These are phyloP conservation scores for Steinernema khuongi DNA, from an alignment of 1,140 invertebrate species.

Conservation along the genomic window DNA sequence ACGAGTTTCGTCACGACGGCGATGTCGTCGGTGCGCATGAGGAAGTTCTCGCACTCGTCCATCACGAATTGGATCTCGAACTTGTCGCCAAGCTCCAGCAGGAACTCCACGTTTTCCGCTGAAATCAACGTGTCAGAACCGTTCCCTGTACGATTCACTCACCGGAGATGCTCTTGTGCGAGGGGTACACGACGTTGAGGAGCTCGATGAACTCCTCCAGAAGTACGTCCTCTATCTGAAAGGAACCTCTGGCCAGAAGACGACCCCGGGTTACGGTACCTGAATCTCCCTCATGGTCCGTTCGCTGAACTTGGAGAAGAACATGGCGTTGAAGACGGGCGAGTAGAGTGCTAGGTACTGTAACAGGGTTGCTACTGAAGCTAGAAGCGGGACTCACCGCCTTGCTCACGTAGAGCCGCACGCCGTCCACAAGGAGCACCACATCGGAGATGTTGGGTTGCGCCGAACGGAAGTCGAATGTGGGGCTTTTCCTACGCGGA, in stretches of 20 bases:
- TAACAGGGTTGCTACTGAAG: constrained; percentile 22
- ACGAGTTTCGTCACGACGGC: constrained; percentile 41
- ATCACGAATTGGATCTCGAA: constrained; percentile 52
- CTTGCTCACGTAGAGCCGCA: constrained; percentile 45
- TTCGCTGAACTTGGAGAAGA: constrained; percentile 44
- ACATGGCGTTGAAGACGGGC: constrained; percentile 51
- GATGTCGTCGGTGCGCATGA: constrained; percentile 45
- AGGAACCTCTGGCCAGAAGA: too few species aligned
- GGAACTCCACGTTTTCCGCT: constrained; percentile 52
- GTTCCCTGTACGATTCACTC: neutral
- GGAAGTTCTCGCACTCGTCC: constrained; percentile 48
- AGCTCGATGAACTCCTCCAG: constrained; percentile 45
- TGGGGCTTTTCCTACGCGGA: constrained; percentile 38
- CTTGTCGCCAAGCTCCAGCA: constrained; percentile 50
- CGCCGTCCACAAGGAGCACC: constrained; percentile 45
- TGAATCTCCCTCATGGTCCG: constrained; percentile 45
- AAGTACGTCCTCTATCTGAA: neutral
- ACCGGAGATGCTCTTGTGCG: constrained; percentile 48
- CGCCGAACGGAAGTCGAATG: constrained; percentile 41
- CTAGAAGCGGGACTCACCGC: constrained; percentile 27
- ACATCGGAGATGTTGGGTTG: constrained; percentile 38
- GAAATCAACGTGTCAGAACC: constrained; percentile 33
- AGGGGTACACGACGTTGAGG: constrained; percentile 48
- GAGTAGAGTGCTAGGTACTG: constrained; percentile 52
- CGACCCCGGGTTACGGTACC: too few species aligned